Base-by-base conservation (phyloP, 2,797 vertebrate species). In the Paramormyrops hopkinsi region DNA sequence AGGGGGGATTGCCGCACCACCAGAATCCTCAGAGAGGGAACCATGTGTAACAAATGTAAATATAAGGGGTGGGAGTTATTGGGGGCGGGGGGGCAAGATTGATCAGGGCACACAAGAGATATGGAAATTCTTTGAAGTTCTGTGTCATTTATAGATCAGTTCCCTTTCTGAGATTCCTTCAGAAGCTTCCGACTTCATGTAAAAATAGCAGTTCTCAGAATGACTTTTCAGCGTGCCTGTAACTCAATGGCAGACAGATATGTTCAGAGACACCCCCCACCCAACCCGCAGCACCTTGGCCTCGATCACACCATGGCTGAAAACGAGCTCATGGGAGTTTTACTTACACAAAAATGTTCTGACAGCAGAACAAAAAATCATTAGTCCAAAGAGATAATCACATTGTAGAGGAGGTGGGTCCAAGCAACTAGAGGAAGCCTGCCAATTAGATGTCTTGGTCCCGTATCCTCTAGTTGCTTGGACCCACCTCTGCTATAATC, bases 1-100 rank as follows among this genome's bases (percentile, higher is more conserved):
- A 14, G 29, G n/a, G 25, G 41, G 48, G 90, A 73, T n/a, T 37
- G 7, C 19, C 1, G 3, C 44, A 44, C 41, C 17, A 3, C 79
- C 5, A 6, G 25, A 37, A 56, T 37, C 51, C 51, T 86, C 22
- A 56, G 62, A n/a, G 85, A 73, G 48, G 8, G 29, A 3, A 84
- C 53, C 83, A 41, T 59, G 88, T 25, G 88, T 46, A 90, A 87
- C 88, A 88, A 2, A 6, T 51, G 44, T 86, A 5, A 41, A 54
- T 86, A 53, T 73, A 33, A 82, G 9, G 54, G 22, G 17, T 50
- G 89, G 88, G 33, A 1, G 41, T 48, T 17, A n/a, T 69, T 37
- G 14, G 88, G 69, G 53, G 22, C 1, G 51, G 51, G 22, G 79
- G 53, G 82, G n/a, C 29, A 46, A 44, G 59, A 86, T 88, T 53